A percentile compares a stretch with the other conserved stretches of the same genome.
These are phyloP conservation scores for Sphyrna mokarran DNA, from an alignment of 2,113 vertebrate species.

Conservation along the genomic window DNA sequence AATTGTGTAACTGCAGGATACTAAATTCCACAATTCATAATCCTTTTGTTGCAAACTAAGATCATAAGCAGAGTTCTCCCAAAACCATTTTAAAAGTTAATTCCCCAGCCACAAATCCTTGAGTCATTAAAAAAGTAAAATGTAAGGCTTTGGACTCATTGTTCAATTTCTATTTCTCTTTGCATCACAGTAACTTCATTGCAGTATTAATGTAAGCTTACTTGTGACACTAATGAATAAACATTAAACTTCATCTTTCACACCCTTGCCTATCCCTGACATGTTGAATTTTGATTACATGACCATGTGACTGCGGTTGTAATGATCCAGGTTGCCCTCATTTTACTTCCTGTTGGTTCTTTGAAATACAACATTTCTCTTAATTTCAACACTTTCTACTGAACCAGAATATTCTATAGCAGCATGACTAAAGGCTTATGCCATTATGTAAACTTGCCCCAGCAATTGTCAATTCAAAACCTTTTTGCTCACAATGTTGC, in stretches of 20 bases:
- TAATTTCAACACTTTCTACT: not conserved
- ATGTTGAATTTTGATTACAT: not conserved
- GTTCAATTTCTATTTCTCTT: constrained; percentile 11
- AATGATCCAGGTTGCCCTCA: not conserved
- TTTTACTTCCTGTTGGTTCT: not conserved
- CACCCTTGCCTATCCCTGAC: not conserved
- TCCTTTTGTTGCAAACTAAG: not conserved
- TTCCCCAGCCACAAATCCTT: not conserved
- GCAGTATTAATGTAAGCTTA: too few relatives aligned
- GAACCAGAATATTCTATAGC: not conserved
- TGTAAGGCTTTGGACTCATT: not conserved
- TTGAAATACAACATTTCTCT: not conserved
- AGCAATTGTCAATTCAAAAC: not conserved
- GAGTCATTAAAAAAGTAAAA: not conserved
- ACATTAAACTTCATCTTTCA: not conserved
- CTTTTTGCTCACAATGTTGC: not conserved
- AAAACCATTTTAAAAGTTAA: not conserved
- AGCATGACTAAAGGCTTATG: not conserved
- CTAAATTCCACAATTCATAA: not conserved
- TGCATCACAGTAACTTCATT: too few relatives aligned
- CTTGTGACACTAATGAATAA: too few relatives aligned
- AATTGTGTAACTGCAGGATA: not conserved
- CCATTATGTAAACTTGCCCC: not conserved
- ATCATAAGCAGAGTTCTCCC: not conserved
- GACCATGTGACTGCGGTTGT: not conserved